Evolutionary conservation across 2,888 invertebrate genomes (phyloP).

Genomic region (Rhagophthalmus giganteus): DNA sequence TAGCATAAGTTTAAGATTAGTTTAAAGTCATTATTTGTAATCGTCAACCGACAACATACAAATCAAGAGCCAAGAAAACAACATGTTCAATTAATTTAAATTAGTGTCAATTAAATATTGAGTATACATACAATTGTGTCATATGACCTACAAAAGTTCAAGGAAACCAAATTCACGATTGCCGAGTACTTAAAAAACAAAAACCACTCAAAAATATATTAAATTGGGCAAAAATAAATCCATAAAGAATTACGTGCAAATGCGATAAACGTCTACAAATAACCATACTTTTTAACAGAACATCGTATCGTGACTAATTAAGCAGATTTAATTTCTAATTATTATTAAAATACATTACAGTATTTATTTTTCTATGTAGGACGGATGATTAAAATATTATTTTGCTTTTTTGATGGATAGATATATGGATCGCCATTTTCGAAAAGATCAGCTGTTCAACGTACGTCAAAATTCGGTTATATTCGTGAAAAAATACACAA

Average conservation of each 20-base stretch:
- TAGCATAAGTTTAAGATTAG: not conserved
- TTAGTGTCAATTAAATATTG: conserved; percentile 44
- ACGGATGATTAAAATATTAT: conserved; percentile 40
- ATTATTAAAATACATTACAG: conserved; percentile 11
- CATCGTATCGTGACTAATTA: not conserved
- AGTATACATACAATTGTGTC: conserved; percentile 29
- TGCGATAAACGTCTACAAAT: not conserved
- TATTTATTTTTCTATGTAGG: conserved; percentile 9
- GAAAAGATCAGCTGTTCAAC: conserved; percentile 49
- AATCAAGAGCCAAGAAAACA: conserved; percentile 22
- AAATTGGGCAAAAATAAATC: not conserved
- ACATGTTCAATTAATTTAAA: conserved; percentile 42
- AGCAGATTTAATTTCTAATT: not conserved
- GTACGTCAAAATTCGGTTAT: conserved; percentile 16
- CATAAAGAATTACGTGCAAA: no score
- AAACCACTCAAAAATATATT: no score
- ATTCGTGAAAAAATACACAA: no score
- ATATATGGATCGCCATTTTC: conserved; percentile 48
- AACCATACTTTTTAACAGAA: not conserved
- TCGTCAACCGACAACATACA: conserved; percentile 8
- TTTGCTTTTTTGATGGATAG: conserved; percentile 35
- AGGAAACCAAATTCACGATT: conserved; percentile 1
- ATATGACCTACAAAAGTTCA: conserved; percentile 31
- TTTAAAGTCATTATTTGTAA: not conserved
- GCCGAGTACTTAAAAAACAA: no score